phyloP scores from a whole-genome alignment of 2,888 invertebrate genomes.

The Drosophila mimica region DNA sequence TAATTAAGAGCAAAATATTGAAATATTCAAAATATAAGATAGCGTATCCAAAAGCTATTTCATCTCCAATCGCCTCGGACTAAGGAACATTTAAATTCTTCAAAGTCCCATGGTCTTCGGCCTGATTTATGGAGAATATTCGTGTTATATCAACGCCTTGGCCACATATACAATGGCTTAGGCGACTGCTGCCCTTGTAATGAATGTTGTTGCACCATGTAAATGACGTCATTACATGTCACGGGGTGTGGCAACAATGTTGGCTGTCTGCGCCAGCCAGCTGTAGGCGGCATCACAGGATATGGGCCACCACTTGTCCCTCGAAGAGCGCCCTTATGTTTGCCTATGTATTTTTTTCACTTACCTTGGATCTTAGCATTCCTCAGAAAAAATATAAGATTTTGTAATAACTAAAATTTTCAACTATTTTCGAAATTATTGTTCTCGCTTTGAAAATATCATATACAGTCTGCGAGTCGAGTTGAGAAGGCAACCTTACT shows the following conservation, averaged over 20 bases:
- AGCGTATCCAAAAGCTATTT: neutral
- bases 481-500: neutral
- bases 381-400: neutral
- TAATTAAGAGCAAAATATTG: neutral
- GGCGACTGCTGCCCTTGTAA: constrained; percentile 29
- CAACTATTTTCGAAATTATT: no score
- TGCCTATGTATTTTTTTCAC: neutral
- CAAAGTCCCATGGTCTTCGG: neutral
- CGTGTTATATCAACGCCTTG: neutral
- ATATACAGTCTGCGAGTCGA: neutral
- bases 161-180: constrained; percentile 1
- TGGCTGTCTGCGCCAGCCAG: constrained; percentile 3
- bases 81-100: neutral
- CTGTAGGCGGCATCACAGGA: neutral
- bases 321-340: neutral
- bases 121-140: neutral
- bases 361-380: neutral
- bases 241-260: constrained; percentile 28
- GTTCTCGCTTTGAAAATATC: neutral
- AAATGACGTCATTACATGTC: constrained; percentile 44
- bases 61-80: neutral
- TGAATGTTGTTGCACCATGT: constrained; percentile 53
- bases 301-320: neutral
- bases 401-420: neutral
- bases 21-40: neutral